Evolutionary conservation across 2,888 invertebrate genomes (phyloP), one percentile per base, ranked within the genome.

Genomic region (Troides aeacus): DNA sequence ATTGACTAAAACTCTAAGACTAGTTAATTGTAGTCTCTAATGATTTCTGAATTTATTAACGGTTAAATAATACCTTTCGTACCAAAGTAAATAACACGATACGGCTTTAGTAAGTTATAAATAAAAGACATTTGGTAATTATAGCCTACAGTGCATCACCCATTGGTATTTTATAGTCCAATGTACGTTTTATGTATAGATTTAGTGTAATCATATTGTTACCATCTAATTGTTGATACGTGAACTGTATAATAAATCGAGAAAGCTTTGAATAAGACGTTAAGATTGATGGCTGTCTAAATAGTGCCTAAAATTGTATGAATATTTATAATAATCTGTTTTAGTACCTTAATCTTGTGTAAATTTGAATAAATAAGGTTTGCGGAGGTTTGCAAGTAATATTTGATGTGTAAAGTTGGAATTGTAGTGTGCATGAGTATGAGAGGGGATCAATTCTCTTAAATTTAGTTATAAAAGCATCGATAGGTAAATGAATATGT

Each of bases 261-360:
- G 83, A 81, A 91, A 87, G 92, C 91, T 91, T 92, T 86, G 87
- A 89, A 85, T 90, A 90, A 91, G 87, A 88, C 75, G 87, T 91
- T 81, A 92, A 92, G 89, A 92, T 92, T 92, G 91, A 92, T 92
- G 92, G 92, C 92, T 92, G 92, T 92, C 90, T 92, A 90, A 90
- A 92, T 91, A 92, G 92, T 92, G 92, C 92, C 92, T 92, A 92
- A 91, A 90, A 90, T 90, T 91, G 90, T 92, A 91, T 89, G 90
- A 91, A 85, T 90, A 87, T 89, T 91, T 92, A 90, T 90, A 89
- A 89, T 88, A 87, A 87, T 90, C 88, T 84, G 89, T 89, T 92
- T 91, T 90, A 88, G 85, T 89, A 88, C 83, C 85, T 84, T 87
- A 84, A 81, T 86, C 81, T 85, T 85, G 89, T 84, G 78, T 86